Evolutionary conservation across 2,113 vertebrate genomes (phyloP), one percentile per base, ranked within the genome.

Genomic region (Phalacrocorax aristotelis): DNA sequence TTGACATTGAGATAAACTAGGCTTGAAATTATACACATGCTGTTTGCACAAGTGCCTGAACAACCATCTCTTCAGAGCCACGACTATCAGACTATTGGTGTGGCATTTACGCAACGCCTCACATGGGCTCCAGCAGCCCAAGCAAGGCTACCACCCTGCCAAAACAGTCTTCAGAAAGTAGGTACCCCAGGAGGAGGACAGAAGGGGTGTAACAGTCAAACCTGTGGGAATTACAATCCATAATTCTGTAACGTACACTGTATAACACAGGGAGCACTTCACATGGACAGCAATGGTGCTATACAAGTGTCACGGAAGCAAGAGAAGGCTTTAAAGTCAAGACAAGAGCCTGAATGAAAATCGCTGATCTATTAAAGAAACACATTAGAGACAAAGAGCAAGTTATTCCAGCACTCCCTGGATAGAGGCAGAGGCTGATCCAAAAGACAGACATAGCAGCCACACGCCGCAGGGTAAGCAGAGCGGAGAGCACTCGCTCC

Each of bases 41-140:
- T n/a, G 25, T 26, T 52, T 36, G 42, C 9, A 38, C n/a, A 36
- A 20, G 32, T 23, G 25, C 29, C 62, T 61, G 44, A 36, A 76
- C 10, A 34, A 48, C 36, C 69, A 75, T 19, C 36, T 57, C 61
- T 32, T 30, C 2, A 44, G 16, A 71, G 51, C 19, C 38, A 38
- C 0, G 2, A 48, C 32, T 29, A 23, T 21, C 29, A 18, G 55
- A 34, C 27, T 34, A 11, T 5, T 4, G 3, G 20, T 21, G 40
- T 14, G 42, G 36, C 18, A 23, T n/a, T 65, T 26, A 19, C 8
- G 16, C 65, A 65, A 13, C 0, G 1, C 22, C 42, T 84, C 25
- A 44, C 57, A 49, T 2, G 1, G n/a, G n/a, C 58, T 65, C 58
- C 51, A 65, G 87, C n/a, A 65, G 38, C 12, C 9, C 46, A 38